These are phyloP conservation scores for Drosophila ambigua DNA, from an alignment of 1,140 invertebrate species.

Conservation along the genomic window DNA sequence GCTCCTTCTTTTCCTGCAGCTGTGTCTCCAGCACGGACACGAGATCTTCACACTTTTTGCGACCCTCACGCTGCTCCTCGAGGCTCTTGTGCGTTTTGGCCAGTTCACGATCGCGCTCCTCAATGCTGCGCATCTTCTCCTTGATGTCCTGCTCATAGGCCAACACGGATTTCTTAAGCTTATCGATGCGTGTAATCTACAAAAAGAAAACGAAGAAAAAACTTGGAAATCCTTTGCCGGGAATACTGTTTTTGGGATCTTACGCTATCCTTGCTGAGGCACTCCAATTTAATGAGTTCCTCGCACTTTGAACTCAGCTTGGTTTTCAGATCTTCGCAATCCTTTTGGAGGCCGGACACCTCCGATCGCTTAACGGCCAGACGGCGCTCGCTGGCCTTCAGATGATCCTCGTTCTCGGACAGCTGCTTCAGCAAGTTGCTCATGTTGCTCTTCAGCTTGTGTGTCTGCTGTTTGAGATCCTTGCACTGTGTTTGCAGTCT, in stretches of 20 bases:
- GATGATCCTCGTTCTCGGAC: constrained; percentile 63
- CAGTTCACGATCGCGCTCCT: constrained; percentile 70
- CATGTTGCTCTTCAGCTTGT: constrained; percentile 68
- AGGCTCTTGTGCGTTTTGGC: constrained; percentile 66
- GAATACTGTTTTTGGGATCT: background rate
- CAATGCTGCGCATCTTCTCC: constrained; percentile 72
- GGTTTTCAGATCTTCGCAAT: constrained; percentile 60
- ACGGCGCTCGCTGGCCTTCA: constrained; percentile 71
- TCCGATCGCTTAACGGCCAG: constrained; percentile 69
- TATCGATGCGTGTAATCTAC: constrained; percentile 73
- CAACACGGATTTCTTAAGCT: constrained; percentile 70
- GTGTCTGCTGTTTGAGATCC: constrained; percentile 72
- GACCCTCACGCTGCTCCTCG: constrained; percentile 73
- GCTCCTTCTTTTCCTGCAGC: constrained; percentile 75
- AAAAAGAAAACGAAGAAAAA: background rate
- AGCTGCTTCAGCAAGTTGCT: constrained; percentile 73
- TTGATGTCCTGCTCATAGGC: constrained; percentile 77
- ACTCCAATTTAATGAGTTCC: constrained; percentile 63
- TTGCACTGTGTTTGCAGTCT: constrained; percentile 76
- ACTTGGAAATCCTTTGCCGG: too few relatives aligned
- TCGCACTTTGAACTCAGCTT: constrained; percentile 58
- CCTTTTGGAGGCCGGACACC: constrained; percentile 54
- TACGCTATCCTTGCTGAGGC: constrained; percentile 73
- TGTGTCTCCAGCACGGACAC: constrained; percentile 74
- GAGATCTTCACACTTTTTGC: constrained; percentile 76